Evolutionary conservation across 2,888 invertebrate genomes (phyloP), one percentile per base, ranked within the genome.

Genomic region (Drosophila conformis): DNA sequence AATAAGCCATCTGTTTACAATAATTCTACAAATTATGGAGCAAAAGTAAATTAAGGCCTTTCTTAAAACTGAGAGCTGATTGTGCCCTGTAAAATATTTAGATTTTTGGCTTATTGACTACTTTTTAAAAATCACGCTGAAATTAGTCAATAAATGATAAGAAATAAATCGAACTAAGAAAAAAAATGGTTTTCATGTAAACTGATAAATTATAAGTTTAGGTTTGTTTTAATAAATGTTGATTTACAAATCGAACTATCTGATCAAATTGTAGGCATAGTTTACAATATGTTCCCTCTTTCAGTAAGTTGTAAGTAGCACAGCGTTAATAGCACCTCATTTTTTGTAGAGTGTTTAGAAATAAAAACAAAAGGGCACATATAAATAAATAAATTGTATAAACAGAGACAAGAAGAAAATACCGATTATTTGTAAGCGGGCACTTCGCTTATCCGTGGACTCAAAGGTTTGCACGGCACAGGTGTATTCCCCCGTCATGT

Each of bases 401-500:
- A 25, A 60, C 42, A 57, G n/a, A 53, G 1, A 38, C 15, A 27
- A 2, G 27, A 11, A 27, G 11, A 56, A 56, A 27, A 78, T 79
- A 93, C 93, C 93, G 90, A 93, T 93, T 83, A 93, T 92, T 91
- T 93, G 93, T 83, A 93, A 86, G 79, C 92, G 90, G 82, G 92
- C 90, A 87, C 93, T 92, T 81, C 91, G 91, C 84, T 92, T 93
- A 84, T 93, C 93, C 76, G 93, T 92, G 48, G 93, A 93, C 86
- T 93, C 92, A 77, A 92, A 92, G 66, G 93, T 93, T 85, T 93
- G 93, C 67, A 93, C 93, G 64, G 92, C 91, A 89, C 93, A 93
- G 66, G 93, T 92, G 74, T 93, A 93, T 83, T 93, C 93, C 58
- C 93, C 93, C 65, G 93, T 93, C 92, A 93, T 92, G 89, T 93